A percentile compares a stretch with the other conserved stretches of the same genome.
Conservation (phyloP, 64 coral and sea anemone genomes). For the Pocillopora verrucosa region DNA sequence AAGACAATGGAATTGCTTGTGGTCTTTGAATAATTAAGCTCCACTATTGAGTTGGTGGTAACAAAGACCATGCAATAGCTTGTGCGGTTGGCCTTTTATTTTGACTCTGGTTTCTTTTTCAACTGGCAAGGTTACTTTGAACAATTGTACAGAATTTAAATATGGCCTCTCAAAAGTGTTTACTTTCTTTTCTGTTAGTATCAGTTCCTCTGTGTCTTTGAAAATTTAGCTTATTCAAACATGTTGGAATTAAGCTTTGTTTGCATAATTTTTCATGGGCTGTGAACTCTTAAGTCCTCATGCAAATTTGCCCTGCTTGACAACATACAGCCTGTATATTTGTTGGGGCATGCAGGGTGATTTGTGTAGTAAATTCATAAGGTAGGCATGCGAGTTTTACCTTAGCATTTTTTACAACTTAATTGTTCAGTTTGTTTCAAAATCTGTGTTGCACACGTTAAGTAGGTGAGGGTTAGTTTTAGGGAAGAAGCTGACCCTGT, state of each 20-base stretch:
- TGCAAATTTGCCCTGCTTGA: slow-evolving; percentile 29
- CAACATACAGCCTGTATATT: background rate
- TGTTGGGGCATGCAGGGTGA: background rate
- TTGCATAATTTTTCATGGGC: slow-evolving; percentile 27
- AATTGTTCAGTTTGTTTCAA: background rate
- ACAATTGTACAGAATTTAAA: background rate
- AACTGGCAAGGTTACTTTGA: background rate
- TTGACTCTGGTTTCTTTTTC: background rate
- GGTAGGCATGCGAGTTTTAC: background rate
- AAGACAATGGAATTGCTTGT: slow-evolving; percentile 43
- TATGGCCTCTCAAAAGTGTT: background rate
- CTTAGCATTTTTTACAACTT: background rate
- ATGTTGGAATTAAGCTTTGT: background rate
- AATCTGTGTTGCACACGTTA: background rate
- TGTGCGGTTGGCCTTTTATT: slow-evolving; percentile 6
- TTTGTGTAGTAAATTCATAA: background rate
- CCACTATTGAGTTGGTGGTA: background rate
- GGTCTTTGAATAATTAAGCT: slow-evolving; percentile 37
- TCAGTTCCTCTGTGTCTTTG: background rate
- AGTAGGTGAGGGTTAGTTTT: background rate
- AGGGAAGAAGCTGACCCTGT: background rate
- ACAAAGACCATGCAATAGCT: slow-evolving; percentile 44
- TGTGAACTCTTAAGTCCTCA: slow-evolving; percentile 28
- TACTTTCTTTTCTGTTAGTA: background rate
- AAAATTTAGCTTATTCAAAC: background rate